phyloP scores from a whole-genome alignment of 1,140 invertebrate genomes.

The Drosophila rufa region DNA sequence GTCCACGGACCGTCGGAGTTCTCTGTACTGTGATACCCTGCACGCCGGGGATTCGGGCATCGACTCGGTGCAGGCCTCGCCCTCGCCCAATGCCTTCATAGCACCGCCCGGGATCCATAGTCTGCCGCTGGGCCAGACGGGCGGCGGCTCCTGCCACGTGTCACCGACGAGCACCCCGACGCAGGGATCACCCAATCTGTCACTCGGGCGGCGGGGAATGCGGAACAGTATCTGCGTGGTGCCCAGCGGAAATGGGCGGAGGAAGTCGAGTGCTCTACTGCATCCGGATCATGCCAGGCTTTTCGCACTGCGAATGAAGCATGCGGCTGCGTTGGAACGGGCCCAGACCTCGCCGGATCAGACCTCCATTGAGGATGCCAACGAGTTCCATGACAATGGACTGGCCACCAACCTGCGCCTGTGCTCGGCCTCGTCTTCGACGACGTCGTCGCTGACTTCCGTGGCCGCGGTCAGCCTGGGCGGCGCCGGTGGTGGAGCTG shows the following conservation, averaged over 20 bases:
- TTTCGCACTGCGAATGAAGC: slow-evolving; percentile 85
- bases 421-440: slow-evolving; percentile 86
- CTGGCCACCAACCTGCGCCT: slow-evolving; percentile 75
- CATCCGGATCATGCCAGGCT: slow-evolving; percentile 90
- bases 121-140: slow-evolving; percentile 60
- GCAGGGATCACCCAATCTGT: slow-evolving; percentile 85
- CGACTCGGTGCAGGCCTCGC: slow-evolving; percentile 90
- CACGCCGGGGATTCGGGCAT: slow-evolving; percentile 88
- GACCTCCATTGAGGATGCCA: slow-evolving; percentile 84
- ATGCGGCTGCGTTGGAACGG: slow-evolving; percentile 86
- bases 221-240: slow-evolving; percentile 79
- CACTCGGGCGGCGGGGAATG: slow-evolving; percentile 68
- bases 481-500: slow-evolving; percentile 56
- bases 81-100: slow-evolving; percentile 86
- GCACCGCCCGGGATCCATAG: slow-evolving; percentile 79
- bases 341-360: slow-evolving; percentile 82
- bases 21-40: slow-evolving; percentile 84
- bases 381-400: slow-evolving; percentile 81
- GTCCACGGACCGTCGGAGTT: slow-evolving; percentile 75
- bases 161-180: slow-evolving; percentile 83
- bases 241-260: slow-evolving; percentile 79
- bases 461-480: slow-evolving; percentile 85
- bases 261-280: slow-evolving; percentile 87
- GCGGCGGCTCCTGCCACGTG: slow-evolving; percentile 80
- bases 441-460: slow-evolving; percentile 87